Percentiles rank a stretch among this genome's conserved stretches.
phyloP scores from a whole-genome alignment of 2,113 vertebrate genomes.

The Brienomyrus brachyistius region DNA sequence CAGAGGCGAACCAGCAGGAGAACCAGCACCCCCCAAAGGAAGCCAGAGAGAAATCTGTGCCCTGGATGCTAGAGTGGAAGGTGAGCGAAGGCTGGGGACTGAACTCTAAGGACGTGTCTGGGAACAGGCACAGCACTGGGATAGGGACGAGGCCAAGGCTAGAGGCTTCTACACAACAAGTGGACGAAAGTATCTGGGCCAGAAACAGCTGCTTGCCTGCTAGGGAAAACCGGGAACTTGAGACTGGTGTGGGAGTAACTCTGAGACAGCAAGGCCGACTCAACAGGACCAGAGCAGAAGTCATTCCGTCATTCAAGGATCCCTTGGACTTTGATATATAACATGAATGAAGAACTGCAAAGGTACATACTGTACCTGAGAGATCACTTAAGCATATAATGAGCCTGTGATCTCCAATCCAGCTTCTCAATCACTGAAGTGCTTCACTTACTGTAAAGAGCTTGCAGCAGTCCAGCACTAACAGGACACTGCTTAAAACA shows the following conservation, averaged over 20 bases:
- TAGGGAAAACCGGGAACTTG: conserved; percentile 13
- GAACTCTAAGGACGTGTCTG: not conserved
- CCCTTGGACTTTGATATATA: conserved; percentile 56
- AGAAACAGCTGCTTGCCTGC: not conserved
- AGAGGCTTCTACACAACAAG: not conserved
- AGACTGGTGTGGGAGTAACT: conserved; percentile 14
- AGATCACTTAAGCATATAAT: not conserved
- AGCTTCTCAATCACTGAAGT: not conserved
- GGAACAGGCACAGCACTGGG: conserved; percentile 21
- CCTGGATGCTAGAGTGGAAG: conserved; percentile 30
- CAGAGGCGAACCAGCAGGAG: not conserved
- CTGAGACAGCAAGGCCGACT: conserved; percentile 21
- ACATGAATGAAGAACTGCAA: not conserved
- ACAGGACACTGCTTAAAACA: not conserved
- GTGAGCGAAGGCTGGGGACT: not conserved
- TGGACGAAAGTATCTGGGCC: not conserved
- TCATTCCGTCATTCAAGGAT: conserved; percentile 54
- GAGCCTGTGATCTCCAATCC: not conserved
- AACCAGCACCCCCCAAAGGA: not conserved
- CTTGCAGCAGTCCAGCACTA: not conserved
- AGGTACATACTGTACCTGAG: not conserved
- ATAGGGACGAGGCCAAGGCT: not conserved
- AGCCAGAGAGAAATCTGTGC: not conserved
- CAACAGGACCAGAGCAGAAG: conserved; percentile 65
- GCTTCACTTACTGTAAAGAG: not conserved